A percentile compares a stretch with the other conserved stretches of the same genome.
These are phyloP conservation scores for Trichogramma dendrolimi DNA, from an alignment of 2,888 invertebrate species.

Conservation along the genomic window DNA sequence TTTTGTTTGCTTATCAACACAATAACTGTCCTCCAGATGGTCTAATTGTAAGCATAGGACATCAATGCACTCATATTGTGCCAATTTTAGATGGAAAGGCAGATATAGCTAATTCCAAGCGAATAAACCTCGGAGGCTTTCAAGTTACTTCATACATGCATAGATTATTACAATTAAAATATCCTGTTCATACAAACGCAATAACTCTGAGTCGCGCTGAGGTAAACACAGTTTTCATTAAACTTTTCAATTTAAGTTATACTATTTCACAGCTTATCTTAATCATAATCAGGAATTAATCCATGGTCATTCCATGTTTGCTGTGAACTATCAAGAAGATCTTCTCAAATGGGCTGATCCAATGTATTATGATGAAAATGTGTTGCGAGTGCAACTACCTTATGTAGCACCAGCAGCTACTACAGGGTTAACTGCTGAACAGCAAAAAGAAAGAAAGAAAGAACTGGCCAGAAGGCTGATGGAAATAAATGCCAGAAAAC, in stretches of 20 bases:
- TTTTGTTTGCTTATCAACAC: conserved; percentile 69
- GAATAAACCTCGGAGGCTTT: conserved; percentile 84
- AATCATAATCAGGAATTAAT: conserved; percentile 63
- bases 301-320: conserved; percentile 74
- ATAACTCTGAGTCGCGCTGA: conserved; percentile 84
- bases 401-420: conserved; percentile 64
- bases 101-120: conserved; percentile 66
- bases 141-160: conserved; percentile 82
- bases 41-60: conserved; percentile 79
- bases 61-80: conserved; percentile 82
- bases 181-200: conserved; percentile 84
- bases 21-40: conserved; percentile 63
- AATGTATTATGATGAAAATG: conserved; percentile 78
- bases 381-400: conserved; percentile 81
- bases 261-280: neutral
- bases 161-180: conserved; percentile 84
- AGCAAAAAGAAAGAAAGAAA: conserved; percentile 80
- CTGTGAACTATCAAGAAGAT: conserved; percentile 75
- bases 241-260: neutral
- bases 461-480: conserved; percentile 80
- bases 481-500: conserved; percentile 84
- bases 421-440: conserved; percentile 70
- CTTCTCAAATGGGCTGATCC: conserved; percentile 75
- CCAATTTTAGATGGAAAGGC: conserved; percentile 73
- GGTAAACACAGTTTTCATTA: conserved; percentile 43